Evolutionary conservation across 2,888 invertebrate genomes (phyloP), one percentile per base, ranked within the genome.

Genomic region (Lithophane ornitopus): DNA sequence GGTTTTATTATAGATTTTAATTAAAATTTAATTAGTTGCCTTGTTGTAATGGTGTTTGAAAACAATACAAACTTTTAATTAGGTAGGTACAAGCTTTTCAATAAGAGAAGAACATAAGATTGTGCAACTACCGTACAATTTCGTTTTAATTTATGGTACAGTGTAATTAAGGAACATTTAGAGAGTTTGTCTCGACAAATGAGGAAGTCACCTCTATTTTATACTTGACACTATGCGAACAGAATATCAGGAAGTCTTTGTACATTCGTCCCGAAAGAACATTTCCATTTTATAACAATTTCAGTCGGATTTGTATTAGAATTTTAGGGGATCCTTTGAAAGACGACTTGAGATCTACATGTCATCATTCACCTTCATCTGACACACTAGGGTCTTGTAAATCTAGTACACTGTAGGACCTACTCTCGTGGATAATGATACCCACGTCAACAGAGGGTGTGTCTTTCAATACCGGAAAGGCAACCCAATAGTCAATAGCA

Each of bases 1-100:
- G 90, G 90, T 92, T 90, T 92, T 89, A 92, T 93, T 89, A 88
- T 65, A 87, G 87, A 89, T 85, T 92, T 91, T 90, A 91, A 93
- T 93, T 91, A 91, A 93, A 90, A 84, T 88, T 88, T 88, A 86
- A 90, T 89, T 88, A 89, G 82, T 72, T 81, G 79, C 56, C 78
- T 75, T 74, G 78, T 85, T 88, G 14, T 65, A 46, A 59, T 41
- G 54, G 63, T 61, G 56, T 82, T 71, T 41, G 58, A 54, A 66
- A 76, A 9, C 14, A 26, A 14, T 7, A 19, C 12, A 39, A 26
- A 66, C 16, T 59, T 68, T 66, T 19, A 22, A n/a, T 52, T 52
- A 52, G 22, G 52, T n/a, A 70, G 7, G n/a, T 62, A 67, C 56
- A 39, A 63, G 56, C 56, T 54, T 69, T 19, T 69, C 22, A 83